Percentiles rank a stretch among this genome's conserved stretches.
phyloP scores from a whole-genome alignment of 2,113 vertebrate genomes.

The Ploceus nigricollis region DNA sequence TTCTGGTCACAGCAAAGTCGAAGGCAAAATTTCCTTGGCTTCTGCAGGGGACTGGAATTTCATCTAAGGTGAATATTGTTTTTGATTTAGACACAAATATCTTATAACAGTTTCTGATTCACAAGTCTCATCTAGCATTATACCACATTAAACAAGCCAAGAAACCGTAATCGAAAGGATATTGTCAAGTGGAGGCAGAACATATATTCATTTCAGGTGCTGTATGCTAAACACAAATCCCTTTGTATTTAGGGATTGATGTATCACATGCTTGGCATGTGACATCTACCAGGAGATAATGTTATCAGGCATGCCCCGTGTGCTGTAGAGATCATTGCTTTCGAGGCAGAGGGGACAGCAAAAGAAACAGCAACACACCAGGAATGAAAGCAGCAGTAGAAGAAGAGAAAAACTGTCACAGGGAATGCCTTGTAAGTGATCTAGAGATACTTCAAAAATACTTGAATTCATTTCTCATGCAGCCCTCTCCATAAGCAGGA shows the following conservation, averaged over 20 bases:
- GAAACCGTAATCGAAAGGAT: not conserved
- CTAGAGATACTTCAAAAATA: not conserved
- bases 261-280: not conserved
- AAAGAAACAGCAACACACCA: not conserved
- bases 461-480: not conserved
- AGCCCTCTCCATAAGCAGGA: not conserved
- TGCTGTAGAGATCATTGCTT: not conserved
- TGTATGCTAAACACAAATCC: not conserved
- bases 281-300: not conserved
- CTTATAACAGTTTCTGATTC: constrained; percentile 6
- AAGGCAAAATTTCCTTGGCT: constrained; percentile 34
- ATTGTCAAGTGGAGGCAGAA: not conserved
- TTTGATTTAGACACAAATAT: constrained; percentile 37
- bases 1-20: not conserved
- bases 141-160: not conserved
- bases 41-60: constrained; percentile 20
- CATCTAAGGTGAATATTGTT: constrained; percentile 19
- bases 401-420: not conserved
- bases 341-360: not conserved
- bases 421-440: not conserved
- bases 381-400: not conserved
- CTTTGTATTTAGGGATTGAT: too few species aligned
- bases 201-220: not conserved
- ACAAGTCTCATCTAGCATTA: not conserved
- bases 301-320: not conserved